Conservation (phyloP, 2,888 invertebrate genomes). For the Caradrina kadenii region DNA sequence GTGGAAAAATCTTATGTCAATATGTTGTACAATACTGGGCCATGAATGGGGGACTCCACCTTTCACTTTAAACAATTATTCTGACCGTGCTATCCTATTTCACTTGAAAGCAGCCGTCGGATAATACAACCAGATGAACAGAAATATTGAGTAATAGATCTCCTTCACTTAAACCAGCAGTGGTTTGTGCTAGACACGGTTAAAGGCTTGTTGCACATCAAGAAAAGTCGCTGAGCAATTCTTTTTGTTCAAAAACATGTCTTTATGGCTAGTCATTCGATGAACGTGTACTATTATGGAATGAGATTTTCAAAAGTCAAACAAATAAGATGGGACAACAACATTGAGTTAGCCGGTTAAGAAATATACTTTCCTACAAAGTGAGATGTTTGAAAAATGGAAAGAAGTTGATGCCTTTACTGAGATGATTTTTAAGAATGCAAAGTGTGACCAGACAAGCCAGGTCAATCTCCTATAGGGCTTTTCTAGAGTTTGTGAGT, state of each 20-base stretch:
- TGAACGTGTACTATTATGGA: slow-evolving; percentile 1
- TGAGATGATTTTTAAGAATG: background rate
- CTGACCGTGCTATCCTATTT: no score
- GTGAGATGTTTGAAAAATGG: background rate
- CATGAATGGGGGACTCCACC: no score
- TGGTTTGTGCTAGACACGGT: background rate
- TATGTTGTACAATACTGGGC: no score
- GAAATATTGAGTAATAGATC: background rate
- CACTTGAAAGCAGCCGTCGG: background rate
- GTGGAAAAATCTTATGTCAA: no score
- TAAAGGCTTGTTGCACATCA: background rate
- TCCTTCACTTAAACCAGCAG: background rate
- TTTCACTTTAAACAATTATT: no score
- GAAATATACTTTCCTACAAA: background rate
- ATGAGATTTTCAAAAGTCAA: background rate
- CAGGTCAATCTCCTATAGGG: no score
- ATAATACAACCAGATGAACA: background rate
- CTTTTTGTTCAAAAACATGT: background rate
- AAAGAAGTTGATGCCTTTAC: background rate
- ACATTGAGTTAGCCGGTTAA: background rate
- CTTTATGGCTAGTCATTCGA: background rate
- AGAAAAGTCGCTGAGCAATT: background rate
- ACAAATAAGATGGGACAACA: background rate
- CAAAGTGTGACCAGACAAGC: background rate
- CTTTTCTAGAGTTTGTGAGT: background rate